phyloP scores from a whole-genome alignment of 2,113 vertebrate genomes.

The Ammodytes marinus region DNA sequence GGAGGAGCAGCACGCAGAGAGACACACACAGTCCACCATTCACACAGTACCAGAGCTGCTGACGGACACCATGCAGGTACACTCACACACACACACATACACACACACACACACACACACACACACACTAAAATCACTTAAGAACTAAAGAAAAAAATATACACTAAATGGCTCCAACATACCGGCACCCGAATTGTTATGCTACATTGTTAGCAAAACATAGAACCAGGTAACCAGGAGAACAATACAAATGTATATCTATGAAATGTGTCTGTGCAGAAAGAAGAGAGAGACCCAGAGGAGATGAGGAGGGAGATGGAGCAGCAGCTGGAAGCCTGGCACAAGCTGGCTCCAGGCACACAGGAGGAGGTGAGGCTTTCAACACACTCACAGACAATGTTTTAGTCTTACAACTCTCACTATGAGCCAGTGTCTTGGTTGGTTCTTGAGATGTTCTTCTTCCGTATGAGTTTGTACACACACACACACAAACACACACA shows the following conservation, averaged over 20 bases:
- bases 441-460: too few species aligned
- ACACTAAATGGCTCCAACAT: too few species aligned
- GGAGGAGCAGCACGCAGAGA: slow-evolving; percentile 83
- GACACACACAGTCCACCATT: slow-evolving; percentile 89
- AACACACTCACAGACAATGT: too few species aligned
- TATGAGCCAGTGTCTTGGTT: too few species aligned
- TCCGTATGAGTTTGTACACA: too few species aligned
- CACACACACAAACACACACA: too few species aligned
- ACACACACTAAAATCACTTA: too few species aligned
- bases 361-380: slow-evolving; percentile 88
- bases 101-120: too few species aligned
- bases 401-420: too few species aligned
- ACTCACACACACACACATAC: too few species aligned
- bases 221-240: not conserved
- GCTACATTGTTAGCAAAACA: not conserved
- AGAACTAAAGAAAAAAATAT: too few species aligned
- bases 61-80: slow-evolving; percentile 77
- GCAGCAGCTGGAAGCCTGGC: slow-evolving; percentile 92
- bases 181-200: not conserved
- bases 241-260: not conserved
- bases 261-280: slow-evolving; percentile 71
- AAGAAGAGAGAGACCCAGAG: slow-evolving; percentile 84
- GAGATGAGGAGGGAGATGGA: slow-evolving; percentile 93
- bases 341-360: slow-evolving; percentile 85
- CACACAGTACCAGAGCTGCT: slow-evolving; percentile 91